Conservation (phyloP, 2,113 vertebrate species). For the Carassius gibelio region DNA sequence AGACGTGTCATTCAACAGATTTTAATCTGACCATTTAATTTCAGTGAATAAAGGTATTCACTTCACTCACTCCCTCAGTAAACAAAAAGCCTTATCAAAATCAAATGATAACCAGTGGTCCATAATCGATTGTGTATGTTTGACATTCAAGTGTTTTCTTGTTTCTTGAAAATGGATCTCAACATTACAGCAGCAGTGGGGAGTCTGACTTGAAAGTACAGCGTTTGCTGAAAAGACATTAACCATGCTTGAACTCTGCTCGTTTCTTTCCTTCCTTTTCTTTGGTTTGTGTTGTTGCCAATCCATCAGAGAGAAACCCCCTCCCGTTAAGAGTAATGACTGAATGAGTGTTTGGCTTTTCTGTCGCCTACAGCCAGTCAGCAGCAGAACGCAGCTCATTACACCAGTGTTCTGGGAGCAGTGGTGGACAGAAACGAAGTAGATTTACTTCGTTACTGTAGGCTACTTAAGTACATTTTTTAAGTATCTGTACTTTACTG, state of each 20-base stretch:
- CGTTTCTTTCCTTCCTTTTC: slow-evolving; percentile 25
- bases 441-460: too few relatives aligned
- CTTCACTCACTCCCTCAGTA: slow-evolving; percentile 16
- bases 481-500: too few relatives aligned
- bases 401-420: neutral
- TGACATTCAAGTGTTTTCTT: slow-evolving; percentile 42
- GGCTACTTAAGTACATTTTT: too few relatives aligned
- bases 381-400: neutral
- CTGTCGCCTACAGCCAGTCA: slow-evolving; percentile 22
- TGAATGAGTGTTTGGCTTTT: slow-evolving; percentile 40
- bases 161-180: slow-evolving; percentile 48
- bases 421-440: too few relatives aligned
- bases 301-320: slow-evolving; percentile 33
- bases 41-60: slow-evolving; percentile 12
- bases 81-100: slow-evolving; percentile 44
- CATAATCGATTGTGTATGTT: slow-evolving; percentile 40
- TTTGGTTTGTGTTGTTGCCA: slow-evolving; percentile 39
- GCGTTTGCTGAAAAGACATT: slow-evolving; percentile 62
- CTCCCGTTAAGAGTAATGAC: slow-evolving; percentile 46
- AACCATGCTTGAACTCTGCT: slow-evolving; percentile 57
- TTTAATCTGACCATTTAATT: neutral
- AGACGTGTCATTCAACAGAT: slow-evolving; percentile 1
- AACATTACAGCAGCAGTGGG: slow-evolving; percentile 44
- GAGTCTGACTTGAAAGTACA: slow-evolving; percentile 48
- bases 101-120: slow-evolving; percentile 34